A percentile compares a stretch with the other conserved stretches of the same genome.
Conservation (phyloP, 2,113 vertebrate genomes). For the Elaphurus davidianus region DNA sequence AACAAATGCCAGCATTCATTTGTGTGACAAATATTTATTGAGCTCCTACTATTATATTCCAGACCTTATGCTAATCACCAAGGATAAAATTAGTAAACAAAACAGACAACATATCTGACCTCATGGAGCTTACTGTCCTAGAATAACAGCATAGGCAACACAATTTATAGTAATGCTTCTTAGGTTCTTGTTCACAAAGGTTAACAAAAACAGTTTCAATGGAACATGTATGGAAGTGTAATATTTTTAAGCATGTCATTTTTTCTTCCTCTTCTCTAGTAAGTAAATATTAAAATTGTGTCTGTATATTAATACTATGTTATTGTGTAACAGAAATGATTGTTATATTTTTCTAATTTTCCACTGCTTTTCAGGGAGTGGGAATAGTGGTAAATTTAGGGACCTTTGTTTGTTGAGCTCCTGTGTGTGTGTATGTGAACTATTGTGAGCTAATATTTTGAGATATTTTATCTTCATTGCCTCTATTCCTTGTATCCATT, state of each 20-base stretch:
- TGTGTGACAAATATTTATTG: not conserved
- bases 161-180: not conserved
- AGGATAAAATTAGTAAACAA: not conserved
- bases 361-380: not conserved
- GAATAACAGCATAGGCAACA: not conserved
- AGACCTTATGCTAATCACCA: not conserved
- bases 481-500: not conserved
- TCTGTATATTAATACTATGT: not conserved
- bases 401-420: not conserved
- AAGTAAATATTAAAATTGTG: not conserved
- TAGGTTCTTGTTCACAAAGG: not conserved
- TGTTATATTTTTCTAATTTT: not conserved
- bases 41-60: not conserved
- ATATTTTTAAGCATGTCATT: not conserved
- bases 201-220: not conserved
- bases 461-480: not conserved
- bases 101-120: not conserved
- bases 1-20: not conserved
- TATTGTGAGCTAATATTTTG: not conserved
- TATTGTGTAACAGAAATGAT: not conserved
- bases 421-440: not conserved
- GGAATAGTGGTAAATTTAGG: not conserved
- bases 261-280: not conserved
- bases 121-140: not conserved
- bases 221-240: not conserved